Conservation (phyloP, 2,797 vertebrate genomes). For the Chiloscyllium punctatum region DNA sequence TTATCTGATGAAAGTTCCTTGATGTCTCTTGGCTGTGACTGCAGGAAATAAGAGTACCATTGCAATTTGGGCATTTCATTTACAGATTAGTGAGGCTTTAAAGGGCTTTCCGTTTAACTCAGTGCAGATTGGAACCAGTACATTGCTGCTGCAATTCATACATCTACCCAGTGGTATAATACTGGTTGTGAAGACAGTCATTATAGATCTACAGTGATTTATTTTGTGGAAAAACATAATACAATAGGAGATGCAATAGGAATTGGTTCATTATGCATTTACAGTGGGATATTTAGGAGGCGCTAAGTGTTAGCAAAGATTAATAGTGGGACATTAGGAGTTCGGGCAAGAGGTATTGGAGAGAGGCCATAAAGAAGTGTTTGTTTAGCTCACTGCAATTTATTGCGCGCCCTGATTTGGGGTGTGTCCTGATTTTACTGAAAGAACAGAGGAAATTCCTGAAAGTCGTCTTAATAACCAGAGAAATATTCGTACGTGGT, state of each 20-base stretch:
- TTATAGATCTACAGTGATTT: neutral
- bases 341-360: neutral
- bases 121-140: neutral
- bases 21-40: neutral
- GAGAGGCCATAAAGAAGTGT: neutral
- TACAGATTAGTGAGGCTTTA: neutral
- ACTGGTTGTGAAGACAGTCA: neutral
- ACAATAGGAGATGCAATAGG: no score
- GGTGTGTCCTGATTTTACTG: conserved; percentile 14
- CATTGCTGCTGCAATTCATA: neutral
- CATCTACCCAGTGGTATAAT: neutral
- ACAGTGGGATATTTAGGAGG: neutral
- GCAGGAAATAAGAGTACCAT: neutral
- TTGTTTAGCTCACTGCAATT: neutral
- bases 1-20: neutral
- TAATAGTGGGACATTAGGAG: neutral
- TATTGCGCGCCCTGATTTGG: neutral
- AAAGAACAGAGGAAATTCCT: neutral
- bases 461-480: neutral
- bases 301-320: neutral
- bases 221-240: neutral
- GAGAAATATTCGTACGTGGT: neutral
- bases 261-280: no score
- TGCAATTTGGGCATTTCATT: neutral
- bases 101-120: neutral